These are phyloP conservation scores for Spicauda simplicius DNA, from an alignment of 2,888 invertebrate species.

Conservation along the genomic window DNA sequence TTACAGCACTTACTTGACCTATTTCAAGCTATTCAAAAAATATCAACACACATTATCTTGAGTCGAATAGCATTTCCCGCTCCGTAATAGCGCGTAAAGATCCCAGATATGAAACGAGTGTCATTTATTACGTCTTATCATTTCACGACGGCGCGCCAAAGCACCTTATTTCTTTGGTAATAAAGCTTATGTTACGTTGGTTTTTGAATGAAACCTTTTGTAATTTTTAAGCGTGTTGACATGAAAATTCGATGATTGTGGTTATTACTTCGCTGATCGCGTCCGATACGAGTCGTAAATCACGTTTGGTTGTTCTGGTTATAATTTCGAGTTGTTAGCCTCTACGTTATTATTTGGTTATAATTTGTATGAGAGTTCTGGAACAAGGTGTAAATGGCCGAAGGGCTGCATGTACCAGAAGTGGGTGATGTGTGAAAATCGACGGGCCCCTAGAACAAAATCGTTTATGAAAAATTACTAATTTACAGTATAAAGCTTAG, in stretches of 20 bases:
- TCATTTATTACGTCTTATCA: constrained; percentile 66
- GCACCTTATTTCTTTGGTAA: neutral
- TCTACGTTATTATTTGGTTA: constrained; percentile 4
- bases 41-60: no score
- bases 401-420: no score
- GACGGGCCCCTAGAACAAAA: no score
- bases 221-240: constrained; percentile 65
- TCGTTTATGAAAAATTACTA: no score
- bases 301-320: constrained; percentile 32
- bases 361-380: constrained; percentile 15
- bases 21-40: no score
- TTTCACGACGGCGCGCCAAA: neutral
- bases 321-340: constrained; percentile 32
- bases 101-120: constrained; percentile 60
- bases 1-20: no score
- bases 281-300: constrained; percentile 55
- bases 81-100: constrained; percentile 62
- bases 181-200: constrained; percentile 6
- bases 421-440: no score
- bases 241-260: constrained; percentile 72
- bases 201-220: constrained; percentile 28
- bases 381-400: constrained; percentile 11
- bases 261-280: constrained; percentile 65
- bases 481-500: no score
- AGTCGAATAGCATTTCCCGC: constrained; percentile 10